Evolutionary conservation across 2,113 vertebrate species (phyloP).

Genomic region (Dermatemys mawii): DNA sequence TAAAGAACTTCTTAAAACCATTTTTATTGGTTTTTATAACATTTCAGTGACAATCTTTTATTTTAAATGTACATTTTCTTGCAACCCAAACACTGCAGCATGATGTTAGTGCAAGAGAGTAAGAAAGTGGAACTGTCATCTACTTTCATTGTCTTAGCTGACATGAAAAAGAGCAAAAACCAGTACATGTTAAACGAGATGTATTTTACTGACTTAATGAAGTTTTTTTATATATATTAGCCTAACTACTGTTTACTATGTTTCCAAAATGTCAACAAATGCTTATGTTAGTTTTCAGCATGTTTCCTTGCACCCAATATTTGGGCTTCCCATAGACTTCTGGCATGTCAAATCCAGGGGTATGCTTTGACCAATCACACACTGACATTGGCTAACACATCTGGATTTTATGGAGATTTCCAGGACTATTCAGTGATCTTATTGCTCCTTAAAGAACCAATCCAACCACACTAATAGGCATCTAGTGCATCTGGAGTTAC

Average conservation of each 20-base stretch:
- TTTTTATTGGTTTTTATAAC: not conserved
- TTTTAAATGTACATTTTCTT: not conserved
- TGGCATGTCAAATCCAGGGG: not conserved
- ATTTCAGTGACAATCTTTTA: not conserved
- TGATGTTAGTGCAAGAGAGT: not conserved
- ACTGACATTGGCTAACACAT: not conserved
- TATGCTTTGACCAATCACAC: not conserved
- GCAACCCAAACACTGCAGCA: not conserved
- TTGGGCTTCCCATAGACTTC: not conserved
- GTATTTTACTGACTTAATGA: not conserved
- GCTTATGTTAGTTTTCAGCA: not conserved
- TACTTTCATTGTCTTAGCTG: not conserved
- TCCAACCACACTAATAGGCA: not conserved
- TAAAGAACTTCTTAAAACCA: not conserved
- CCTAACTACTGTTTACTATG: not conserved
- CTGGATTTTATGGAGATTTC: conserved; percentile 13
- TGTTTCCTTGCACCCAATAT: not conserved
- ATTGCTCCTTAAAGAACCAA: conserved; percentile 8
- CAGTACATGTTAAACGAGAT: not conserved
- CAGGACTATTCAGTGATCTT: not conserved
- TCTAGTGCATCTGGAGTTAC: not conserved
- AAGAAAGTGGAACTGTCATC: not conserved
- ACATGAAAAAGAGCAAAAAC: not conserved
- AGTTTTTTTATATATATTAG: not conserved
- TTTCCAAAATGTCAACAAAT: not conserved